phyloP scores from a whole-genome alignment of 2,888 invertebrate genomes.

The Vanessa cardui region DNA sequence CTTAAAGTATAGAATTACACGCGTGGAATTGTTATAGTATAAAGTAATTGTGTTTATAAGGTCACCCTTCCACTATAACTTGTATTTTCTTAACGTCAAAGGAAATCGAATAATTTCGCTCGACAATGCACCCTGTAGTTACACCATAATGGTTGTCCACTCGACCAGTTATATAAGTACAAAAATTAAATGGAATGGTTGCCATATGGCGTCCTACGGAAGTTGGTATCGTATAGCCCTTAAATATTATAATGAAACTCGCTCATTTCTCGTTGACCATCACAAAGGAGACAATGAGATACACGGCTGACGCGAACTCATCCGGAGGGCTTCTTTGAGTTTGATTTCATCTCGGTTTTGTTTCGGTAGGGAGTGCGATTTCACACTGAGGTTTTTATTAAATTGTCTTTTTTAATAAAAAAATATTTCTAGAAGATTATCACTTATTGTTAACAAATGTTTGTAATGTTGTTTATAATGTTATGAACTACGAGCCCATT shows the following conservation, averaged over 20 bases:
- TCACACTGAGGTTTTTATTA: neutral
- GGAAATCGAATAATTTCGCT: slow-evolving; percentile 17
- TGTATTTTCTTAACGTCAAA: slow-evolving; percentile 14
- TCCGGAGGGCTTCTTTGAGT: slow-evolving; percentile 56
- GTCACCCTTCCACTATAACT: slow-evolving; percentile 24
- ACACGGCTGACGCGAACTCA: slow-evolving; percentile 64
- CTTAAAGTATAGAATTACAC: slow-evolving; percentile 3
- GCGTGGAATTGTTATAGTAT: neutral
- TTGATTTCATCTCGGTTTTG: slow-evolving; percentile 17
- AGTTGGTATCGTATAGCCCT: slow-evolving; percentile 79
- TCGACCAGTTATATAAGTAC: slow-evolving; percentile 41
- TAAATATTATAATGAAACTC: slow-evolving; percentile 75
- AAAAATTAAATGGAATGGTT: slow-evolving; percentile 61
- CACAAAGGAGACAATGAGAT: slow-evolving; percentile 76
- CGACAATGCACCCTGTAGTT: slow-evolving; percentile 35
- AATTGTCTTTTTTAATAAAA: neutral
- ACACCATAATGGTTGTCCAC: slow-evolving; percentile 34
- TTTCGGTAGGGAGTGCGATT: slow-evolving; percentile 15
- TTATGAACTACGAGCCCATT: too few relatives aligned
- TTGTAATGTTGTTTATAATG: too few relatives aligned
- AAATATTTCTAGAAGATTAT: too few relatives aligned
- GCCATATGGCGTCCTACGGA: slow-evolving; percentile 77
- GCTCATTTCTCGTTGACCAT: slow-evolving; percentile 78
- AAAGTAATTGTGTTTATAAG: neutral
- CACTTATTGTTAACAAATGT: too few relatives aligned